Base-by-base conservation (phyloP, 1,140 invertebrate species). In the Aphaenogaster floridana region DNA sequence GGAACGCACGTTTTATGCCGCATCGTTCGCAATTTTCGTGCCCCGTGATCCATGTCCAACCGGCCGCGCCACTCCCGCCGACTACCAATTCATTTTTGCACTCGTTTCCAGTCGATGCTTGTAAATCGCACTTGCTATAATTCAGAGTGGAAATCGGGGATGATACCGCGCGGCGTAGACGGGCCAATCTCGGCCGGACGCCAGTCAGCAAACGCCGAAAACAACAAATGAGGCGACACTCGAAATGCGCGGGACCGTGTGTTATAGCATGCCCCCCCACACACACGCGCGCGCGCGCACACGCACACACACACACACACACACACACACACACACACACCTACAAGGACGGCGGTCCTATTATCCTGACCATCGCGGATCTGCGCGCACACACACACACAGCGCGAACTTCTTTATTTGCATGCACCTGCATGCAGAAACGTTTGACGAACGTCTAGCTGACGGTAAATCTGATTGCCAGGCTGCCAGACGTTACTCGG, bases 21-120 rank as follows among this genome's bases (percentile, higher is more conserved):
- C 84, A 80, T 84, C 89, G 54, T 86, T 86, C 61, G 45, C 86
- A 89, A 91, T 88, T 90, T 88, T 92, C 90, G 87, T 91, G 86
- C 13, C 76, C 61, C 61, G 81, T 81, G 68, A 91, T 83, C 86
- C 81, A 66, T 84, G 80, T 90, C 92, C 90, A 91, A 86, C 76
- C 87, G 83, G 78, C 64, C 52, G 86, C 90, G 72, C 85, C 80
- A 78, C 84, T 76, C 90, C 86, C 78, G 77, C 92, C 77, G 92
- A 93, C 91, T 90, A 61, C 90, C 94, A 94, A 94, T 95, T 94
- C 94, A 95, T 94, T 95, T 94, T 92, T 91, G 83, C 92, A 87
- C 92, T 92, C 88, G 90, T 93, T 93, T 92, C 86, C 86, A 91
- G 83, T 84, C 91, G 90, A 92, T 92, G 92, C 91, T 92, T 93